Percentiles rank a stretch among this genome's conserved stretches.
These are phyloP conservation scores for Nephila pilipes DNA, from an alignment of 1,140 invertebrate genomes.

Conservation along the genomic window DNA sequence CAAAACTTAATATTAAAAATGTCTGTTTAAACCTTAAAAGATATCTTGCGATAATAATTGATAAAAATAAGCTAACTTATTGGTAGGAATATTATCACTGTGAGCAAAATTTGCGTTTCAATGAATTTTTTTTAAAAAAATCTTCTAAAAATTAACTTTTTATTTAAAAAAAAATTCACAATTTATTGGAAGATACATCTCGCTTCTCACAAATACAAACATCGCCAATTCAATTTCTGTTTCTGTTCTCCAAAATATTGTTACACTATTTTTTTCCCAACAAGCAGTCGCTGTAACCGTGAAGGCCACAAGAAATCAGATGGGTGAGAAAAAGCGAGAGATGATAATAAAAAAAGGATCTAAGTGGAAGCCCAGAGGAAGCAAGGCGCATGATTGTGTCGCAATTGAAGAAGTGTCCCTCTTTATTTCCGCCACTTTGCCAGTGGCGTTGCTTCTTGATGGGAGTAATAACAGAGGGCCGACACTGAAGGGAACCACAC, in stretches of 20 bases:
- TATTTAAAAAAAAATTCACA: no score
- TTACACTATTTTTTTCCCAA: not conserved
- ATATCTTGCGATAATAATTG: no score
- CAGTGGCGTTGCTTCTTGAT: conserved; percentile 55
- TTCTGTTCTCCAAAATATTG: not conserved
- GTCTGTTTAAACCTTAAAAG: no score
- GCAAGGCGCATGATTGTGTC: conserved; percentile 29
- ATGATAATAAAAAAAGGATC: conserved; percentile 14
- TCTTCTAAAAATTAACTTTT: no score
- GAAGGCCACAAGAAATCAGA: not conserved
- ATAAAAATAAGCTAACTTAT: no score
- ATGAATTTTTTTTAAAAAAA: no score
- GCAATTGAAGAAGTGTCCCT: conserved; percentile 70
- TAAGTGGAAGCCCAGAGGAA: not conserved
- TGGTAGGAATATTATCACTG: no score
- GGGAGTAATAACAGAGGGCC: conserved; percentile 55
- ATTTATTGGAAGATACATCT: no score
- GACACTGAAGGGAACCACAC: conserved; percentile 10
- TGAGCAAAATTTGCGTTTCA: no score
- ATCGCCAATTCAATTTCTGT: no score
- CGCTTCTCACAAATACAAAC: no score
- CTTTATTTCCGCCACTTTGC: conserved; percentile 70
- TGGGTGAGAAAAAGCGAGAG: not conserved
- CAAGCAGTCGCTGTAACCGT: not conserved
- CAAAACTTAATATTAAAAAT: no score